Evolutionary conservation across 2,113 vertebrate genomes (phyloP).

Genomic region (Suncus etruscus): DNA sequence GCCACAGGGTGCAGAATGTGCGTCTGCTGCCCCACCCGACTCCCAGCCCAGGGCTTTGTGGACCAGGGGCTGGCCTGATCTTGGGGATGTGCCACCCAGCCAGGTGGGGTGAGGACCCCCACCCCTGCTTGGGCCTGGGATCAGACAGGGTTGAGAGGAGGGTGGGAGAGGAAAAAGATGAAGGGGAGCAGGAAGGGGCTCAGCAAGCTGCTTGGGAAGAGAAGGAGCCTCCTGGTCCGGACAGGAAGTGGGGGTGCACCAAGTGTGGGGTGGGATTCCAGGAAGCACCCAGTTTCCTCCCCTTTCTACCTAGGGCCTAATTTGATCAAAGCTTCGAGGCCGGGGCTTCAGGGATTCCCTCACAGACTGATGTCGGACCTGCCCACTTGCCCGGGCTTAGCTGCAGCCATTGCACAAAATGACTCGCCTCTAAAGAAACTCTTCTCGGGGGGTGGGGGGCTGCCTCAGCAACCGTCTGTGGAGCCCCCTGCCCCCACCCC

Average conservation of each 20-base stretch:
- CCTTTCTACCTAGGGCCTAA: neutral
- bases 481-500: neutral
- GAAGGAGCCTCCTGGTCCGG: neutral
- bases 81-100: neutral
- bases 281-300: neutral
- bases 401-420: neutral
- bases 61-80: neutral
- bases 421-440: neutral
- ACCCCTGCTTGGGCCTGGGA: neutral
- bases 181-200: neutral
- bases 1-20: neutral
- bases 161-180: neutral
- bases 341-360: neutral
- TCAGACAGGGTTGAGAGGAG: neutral
- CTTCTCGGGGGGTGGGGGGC: neutral
- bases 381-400: neutral
- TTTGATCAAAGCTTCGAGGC: neutral
- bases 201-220: neutral
- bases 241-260: constrained; percentile 21
- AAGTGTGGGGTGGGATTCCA: neutral
- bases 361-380: neutral
- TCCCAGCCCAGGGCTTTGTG: too few species aligned
- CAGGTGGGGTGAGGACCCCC: neutral
- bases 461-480: neutral
- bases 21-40: neutral